Evolutionary conservation across 2,113 vertebrate species (phyloP).

Genomic region (Rhadina sibilatrix): DNA sequence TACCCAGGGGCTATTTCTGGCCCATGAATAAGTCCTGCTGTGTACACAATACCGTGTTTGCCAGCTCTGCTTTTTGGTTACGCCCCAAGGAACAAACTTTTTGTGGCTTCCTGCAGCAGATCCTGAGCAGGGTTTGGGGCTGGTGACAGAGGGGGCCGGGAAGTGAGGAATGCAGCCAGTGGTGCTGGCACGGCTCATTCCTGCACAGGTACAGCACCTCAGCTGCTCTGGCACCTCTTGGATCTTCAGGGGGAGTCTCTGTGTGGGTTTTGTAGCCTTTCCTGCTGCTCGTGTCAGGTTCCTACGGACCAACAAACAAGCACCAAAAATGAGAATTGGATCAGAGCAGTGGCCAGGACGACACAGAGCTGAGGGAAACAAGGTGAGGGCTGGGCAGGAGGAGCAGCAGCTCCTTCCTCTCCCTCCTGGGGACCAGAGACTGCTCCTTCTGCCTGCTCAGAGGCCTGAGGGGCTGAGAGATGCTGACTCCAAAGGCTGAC

Average conservation of each 20-base stretch:
- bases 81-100: not conserved
- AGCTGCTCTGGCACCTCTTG: not conserved
- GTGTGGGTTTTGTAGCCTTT: accelerated
- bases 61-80: slow-evolving; percentile 3
- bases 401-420: not conserved
- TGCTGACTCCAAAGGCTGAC: accelerated
- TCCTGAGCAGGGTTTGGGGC: not conserved
- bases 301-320: accelerated
- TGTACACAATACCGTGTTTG: not conserved
- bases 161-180: accelerated
- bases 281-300: not conserved
- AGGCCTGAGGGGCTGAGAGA: not conserved
- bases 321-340: accelerated
- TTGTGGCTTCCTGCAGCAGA: not conserved
- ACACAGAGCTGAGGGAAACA: not conserved
- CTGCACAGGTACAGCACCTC: not conserved
- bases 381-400: not conserved
- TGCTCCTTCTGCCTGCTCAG: not conserved
- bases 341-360: not conserved
- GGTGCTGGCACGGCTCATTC: accelerated
- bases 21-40: not conserved
- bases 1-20: slow-evolving; percentile 17
- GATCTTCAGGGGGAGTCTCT: accelerated
- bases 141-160: not conserved
- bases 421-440: not conserved